phyloP scores from a whole-genome alignment of 2,797 vertebrate species.

The Gorsachius magnificus region DNA sequence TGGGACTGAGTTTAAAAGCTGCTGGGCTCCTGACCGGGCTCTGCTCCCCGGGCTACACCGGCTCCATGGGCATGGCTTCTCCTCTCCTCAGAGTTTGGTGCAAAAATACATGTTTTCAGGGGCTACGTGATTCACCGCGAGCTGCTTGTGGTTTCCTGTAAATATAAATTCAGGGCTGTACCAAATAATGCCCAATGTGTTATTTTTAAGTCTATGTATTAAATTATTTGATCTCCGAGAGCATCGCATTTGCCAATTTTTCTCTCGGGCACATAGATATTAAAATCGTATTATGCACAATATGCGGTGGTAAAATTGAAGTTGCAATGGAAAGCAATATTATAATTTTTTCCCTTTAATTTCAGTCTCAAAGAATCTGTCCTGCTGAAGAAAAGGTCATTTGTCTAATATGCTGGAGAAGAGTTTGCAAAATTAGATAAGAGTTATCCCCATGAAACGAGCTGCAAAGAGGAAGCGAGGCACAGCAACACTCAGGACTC shows the following conservation, averaged over 20 bases:
- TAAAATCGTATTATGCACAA: slow-evolving; percentile 28
- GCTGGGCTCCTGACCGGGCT: neutral
- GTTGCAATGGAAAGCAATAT: neutral
- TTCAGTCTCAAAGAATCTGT: slow-evolving; percentile 2
- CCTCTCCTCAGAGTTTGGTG: neutral
- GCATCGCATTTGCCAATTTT: slow-evolving; percentile 19
- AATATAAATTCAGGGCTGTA: slow-evolving; percentile 21
- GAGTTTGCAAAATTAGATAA: neutral
- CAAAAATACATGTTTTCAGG: neutral
- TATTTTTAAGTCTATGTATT: slow-evolving; percentile 41
- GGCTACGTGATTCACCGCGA: neutral
- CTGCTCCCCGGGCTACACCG: neutral
- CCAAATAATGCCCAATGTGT: slow-evolving; percentile 31
- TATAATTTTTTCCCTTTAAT: slow-evolving; percentile 17
- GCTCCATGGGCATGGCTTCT: neutral
- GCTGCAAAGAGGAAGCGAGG: neutral
- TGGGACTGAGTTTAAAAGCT: neutral
- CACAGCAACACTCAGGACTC: neutral
- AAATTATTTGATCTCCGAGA: slow-evolving; percentile 17
- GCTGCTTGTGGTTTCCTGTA: slow-evolving; percentile 15
- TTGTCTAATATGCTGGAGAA: slow-evolving; percentile 29
- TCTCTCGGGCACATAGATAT: slow-evolving; percentile 33
- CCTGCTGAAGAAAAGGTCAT: slow-evolving; percentile 40
- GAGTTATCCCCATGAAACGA: neutral
- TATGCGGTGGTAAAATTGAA: slow-evolving; percentile 19